These are phyloP conservation scores for Anas acuta DNA, from an alignment of 2,797 vertebrate genomes.

Conservation along the genomic window DNA sequence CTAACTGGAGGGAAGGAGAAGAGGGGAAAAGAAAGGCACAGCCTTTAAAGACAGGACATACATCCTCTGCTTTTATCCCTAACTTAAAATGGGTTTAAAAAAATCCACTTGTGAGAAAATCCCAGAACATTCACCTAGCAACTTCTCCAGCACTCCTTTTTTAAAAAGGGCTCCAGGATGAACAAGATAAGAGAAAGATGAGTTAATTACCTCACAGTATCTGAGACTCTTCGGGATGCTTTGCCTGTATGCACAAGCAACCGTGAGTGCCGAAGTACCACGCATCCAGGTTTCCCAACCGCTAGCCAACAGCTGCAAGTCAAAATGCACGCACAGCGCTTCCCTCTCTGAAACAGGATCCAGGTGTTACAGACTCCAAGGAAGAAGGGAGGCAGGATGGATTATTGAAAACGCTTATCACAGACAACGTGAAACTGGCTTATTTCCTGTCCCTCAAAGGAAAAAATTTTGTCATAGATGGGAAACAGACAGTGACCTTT, in stretches of 20 bases:
- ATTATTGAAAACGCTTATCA: neutral
- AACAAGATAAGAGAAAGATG: neutral
- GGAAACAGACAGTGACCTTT: neutral
- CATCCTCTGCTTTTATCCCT: constrained; percentile 29
- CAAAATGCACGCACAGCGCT: neutral
- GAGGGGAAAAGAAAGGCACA: constrained; percentile 15
- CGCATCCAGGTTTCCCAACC: neutral
- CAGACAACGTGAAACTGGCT: neutral
- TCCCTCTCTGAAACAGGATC: neutral
- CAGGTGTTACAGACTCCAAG: neutral
- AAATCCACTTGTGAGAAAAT: neutral
- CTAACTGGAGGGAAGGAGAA: constrained; percentile 43
- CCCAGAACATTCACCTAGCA: constrained; percentile 15
- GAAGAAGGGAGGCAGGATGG: neutral
- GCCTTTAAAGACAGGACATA: constrained; percentile 36
- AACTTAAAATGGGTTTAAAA: constrained; percentile 20
- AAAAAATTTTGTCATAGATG: neutral
- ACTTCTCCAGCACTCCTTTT: neutral
- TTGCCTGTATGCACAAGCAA: neutral
- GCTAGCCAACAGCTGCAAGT: neutral
- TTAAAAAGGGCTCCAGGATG: neutral
- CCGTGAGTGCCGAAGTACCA: neutral
- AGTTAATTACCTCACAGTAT: neutral
- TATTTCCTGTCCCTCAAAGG: neutral
- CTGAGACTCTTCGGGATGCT: neutral